phyloP scores from a whole-genome alignment of 2,113 vertebrate genomes.

The Morone saxatilis region DNA sequence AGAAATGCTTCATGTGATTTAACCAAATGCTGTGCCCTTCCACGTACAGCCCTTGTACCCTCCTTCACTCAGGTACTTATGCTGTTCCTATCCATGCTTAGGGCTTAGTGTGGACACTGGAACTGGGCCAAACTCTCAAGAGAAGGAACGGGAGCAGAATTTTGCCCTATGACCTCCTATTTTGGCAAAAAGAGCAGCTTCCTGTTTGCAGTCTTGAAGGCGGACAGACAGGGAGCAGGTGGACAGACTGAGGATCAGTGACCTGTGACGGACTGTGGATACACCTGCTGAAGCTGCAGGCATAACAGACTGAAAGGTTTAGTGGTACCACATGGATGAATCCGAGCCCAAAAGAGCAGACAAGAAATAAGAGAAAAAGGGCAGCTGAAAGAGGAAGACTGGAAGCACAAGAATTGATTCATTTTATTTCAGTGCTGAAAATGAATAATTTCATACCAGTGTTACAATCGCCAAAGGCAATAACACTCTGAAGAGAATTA shows the following conservation, averaged over 20 bases:
- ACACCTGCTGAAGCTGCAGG: conserved; percentile 44
- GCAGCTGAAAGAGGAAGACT: conserved; percentile 15
- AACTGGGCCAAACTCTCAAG: not conserved
- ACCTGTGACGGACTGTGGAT: conserved; percentile 41
- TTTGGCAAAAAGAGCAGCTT: conserved; percentile 39
- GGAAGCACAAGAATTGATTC: conserved; percentile 10
- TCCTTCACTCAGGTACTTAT: not conserved
- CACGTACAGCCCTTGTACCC: not conserved
- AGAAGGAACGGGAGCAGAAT: not conserved
- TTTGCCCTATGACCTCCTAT: conserved; percentile 25
- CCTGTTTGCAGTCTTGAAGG: conserved; percentile 40
- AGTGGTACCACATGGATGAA: not conserved
- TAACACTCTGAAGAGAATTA: conserved; percentile 48
- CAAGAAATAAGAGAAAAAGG: conserved; percentile 9
- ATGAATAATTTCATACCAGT: conserved; percentile 51
- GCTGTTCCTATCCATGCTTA: not conserved
- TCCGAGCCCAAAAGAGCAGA: conserved; percentile 19
- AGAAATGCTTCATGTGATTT: not conserved
- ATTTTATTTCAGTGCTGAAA: conserved; percentile 47
- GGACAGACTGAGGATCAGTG: conserved; percentile 36
- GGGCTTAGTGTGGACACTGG: not conserved
- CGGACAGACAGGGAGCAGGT: conserved; percentile 46
- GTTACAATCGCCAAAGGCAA: conserved; percentile 43
- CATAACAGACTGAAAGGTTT: conserved; percentile 35
- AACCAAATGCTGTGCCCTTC: not conserved